Percentiles rank a stretch among this genome's conserved stretches.
These are phyloP conservation scores for Neopipo cinnamomea DNA, from an alignment of 2,113 vertebrate species.

Conservation along the genomic window DNA sequence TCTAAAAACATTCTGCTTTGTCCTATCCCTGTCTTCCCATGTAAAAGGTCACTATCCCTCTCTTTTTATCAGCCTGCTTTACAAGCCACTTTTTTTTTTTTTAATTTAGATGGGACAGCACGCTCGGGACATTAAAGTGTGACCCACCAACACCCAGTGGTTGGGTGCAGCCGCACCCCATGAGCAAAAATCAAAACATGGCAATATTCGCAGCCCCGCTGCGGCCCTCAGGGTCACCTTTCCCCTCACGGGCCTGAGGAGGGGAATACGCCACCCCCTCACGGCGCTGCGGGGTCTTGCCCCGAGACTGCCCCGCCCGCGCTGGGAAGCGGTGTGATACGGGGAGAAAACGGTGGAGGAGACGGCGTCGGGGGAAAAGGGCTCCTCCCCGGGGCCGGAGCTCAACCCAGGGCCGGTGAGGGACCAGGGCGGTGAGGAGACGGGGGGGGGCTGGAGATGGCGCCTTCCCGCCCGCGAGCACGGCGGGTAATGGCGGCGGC, in stretches of 20 bases:
- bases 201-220: rapidly evolving
- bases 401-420: too few relatives aligned
- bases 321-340: too few relatives aligned
- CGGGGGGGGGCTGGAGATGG: background rate
- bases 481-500: background rate
- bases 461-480: background rate
- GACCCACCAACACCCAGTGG: rapidly evolving
- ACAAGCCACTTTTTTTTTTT: background rate
- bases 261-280: background rate
- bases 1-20: background rate
- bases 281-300: background rate
- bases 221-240: too few relatives aligned
- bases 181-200: background rate
- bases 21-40: background rate
- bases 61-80: background rate
- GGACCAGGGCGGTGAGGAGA: background rate
- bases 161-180: rapidly evolving
- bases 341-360: background rate
- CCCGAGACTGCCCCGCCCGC: background rate
- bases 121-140: rapidly evolving
- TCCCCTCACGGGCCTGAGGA: background rate
- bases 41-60: background rate
- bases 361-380: rapidly evolving
- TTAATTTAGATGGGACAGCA: background rate
- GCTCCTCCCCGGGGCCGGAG: too few relatives aligned